phyloP scores from a whole-genome alignment of 2,113 vertebrate genomes.

The Lamprotornis superbus region DNA sequence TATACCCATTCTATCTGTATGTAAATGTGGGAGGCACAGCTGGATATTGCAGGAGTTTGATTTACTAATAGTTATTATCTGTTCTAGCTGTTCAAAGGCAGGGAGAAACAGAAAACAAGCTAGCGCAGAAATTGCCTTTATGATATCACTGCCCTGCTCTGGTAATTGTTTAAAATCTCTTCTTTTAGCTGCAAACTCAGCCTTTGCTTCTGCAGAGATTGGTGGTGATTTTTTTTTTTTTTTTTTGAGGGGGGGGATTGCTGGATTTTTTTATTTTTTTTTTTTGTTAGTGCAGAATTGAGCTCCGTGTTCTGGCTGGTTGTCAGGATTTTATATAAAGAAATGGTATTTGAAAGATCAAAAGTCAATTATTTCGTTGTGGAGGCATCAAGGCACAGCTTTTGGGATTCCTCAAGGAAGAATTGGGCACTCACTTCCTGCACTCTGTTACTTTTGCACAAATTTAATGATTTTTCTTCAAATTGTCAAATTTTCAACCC shows the following conservation, averaged over 20 bases:
- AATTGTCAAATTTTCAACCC: neutral
- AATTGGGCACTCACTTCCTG: neutral
- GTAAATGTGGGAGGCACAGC: conserved; percentile 96
- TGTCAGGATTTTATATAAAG: neutral
- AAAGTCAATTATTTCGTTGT: neutral
- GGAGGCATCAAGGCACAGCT: neutral
- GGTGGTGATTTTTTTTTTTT: neutral
- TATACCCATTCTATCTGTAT: conserved; percentile 99
- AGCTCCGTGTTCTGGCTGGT: neutral
- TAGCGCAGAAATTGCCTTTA: conserved; percentile 88
- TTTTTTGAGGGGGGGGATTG: neutral
- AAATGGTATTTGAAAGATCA: neutral
- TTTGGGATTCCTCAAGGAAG: neutral
- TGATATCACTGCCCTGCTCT: conserved; percentile 77
- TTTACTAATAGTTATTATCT: conserved; percentile 99
- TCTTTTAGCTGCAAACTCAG: conserved; percentile 48
- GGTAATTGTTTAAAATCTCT: conserved; percentile 81
- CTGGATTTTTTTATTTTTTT: neutral
- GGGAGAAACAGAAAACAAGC: conserved; percentile 85
- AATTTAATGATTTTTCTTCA: neutral
- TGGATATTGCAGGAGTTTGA: conserved; percentile 95
- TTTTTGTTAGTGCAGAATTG: neutral
- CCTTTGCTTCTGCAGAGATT: conserved; percentile 24
- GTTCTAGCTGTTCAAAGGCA: conserved; percentile 90
- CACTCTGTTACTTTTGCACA: neutral